Conservation (phyloP, 2,888 invertebrate species). For the Petrolisthes manimaculis region DNA sequence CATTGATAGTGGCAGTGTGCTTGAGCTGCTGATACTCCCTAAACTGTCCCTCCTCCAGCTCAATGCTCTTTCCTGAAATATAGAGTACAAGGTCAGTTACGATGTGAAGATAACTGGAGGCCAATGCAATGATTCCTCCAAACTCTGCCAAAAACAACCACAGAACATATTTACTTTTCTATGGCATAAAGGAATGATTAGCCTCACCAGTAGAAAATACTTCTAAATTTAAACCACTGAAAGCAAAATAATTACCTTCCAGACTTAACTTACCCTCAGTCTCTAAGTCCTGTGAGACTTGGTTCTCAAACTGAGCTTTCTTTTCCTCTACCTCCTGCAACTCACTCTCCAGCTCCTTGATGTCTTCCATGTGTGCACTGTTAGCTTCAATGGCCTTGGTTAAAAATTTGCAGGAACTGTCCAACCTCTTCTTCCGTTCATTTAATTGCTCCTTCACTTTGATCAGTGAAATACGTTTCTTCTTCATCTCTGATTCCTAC, state of each 20-base stretch:
- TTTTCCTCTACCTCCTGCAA: conserved; percentile 81
- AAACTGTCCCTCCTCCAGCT: too few relatives aligned
- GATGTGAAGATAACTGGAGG: too few relatives aligned
- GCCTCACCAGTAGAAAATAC: too few relatives aligned
- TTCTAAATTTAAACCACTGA: too few relatives aligned
- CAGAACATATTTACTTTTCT: too few relatives aligned
- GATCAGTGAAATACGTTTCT: conserved; percentile 94
- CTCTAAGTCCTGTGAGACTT: conserved; percentile 84
- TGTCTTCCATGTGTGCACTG: conserved; percentile 90
- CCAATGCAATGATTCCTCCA: too few relatives aligned
- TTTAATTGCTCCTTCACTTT: conserved; percentile 96
- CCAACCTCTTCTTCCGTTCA: conserved; percentile 94
- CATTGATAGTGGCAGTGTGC: too few relatives aligned
- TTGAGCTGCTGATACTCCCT: too few relatives aligned
- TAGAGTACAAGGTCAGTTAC: too few relatives aligned
- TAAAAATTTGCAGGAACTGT: conserved; percentile 88
- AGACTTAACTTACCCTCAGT: conserved; percentile 75
- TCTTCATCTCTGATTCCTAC: conserved; percentile 92
- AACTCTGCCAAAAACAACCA: too few relatives aligned
- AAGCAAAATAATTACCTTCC: background rate
- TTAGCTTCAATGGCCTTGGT: conserved; percentile 91
- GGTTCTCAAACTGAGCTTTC: conserved; percentile 85
- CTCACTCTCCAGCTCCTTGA: conserved; percentile 86
- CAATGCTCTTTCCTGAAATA: too few relatives aligned
- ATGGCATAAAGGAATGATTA: too few relatives aligned